A percentile compares a stretch with the other conserved stretches of the same genome.
Evolutionary conservation across 2,888 invertebrate genomes (phyloP).

Genomic region (Xestoiulus laeticollis): DNA sequence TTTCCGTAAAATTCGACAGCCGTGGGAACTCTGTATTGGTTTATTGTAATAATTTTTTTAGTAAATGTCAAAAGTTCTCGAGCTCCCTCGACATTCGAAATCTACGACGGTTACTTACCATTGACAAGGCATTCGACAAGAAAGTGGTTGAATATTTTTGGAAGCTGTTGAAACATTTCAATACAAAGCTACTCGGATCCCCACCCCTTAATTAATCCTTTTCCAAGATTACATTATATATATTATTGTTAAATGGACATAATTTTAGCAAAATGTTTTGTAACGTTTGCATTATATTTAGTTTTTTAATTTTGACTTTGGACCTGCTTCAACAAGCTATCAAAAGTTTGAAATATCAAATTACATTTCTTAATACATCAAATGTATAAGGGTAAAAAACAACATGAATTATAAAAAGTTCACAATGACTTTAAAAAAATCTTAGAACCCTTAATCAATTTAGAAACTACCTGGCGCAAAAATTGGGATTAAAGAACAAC

Average conservation of each 20-base stretch:
- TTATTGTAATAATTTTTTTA: neutral
- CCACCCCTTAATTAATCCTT: neutral
- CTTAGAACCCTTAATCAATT: neutral
- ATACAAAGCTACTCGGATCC: neutral
- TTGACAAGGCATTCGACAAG: neutral
- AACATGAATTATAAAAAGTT: too few relatives aligned
- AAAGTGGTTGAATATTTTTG: neutral
- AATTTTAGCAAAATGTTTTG: neutral
- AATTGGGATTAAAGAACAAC: neutral
- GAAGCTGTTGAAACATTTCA: constrained; percentile 1
- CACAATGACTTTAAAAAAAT: too few relatives aligned
- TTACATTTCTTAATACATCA: too few relatives aligned
- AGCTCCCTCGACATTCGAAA: neutral
- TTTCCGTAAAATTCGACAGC: neutral
- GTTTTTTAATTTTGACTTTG: too few relatives aligned
- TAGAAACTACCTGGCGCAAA: neutral
- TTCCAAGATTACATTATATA: neutral
- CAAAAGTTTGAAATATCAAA: neutral
- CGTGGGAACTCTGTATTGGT: neutral
- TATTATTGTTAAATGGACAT: neutral
- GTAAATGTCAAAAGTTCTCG: neutral
- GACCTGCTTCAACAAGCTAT: neutral
- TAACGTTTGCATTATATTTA: neutral
- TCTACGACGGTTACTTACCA: neutral
- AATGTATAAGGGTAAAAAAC: too few relatives aligned